phyloP scores from a whole-genome alignment of 1,140 invertebrate genomes.

The Hylaeus volcanicus region DNA sequence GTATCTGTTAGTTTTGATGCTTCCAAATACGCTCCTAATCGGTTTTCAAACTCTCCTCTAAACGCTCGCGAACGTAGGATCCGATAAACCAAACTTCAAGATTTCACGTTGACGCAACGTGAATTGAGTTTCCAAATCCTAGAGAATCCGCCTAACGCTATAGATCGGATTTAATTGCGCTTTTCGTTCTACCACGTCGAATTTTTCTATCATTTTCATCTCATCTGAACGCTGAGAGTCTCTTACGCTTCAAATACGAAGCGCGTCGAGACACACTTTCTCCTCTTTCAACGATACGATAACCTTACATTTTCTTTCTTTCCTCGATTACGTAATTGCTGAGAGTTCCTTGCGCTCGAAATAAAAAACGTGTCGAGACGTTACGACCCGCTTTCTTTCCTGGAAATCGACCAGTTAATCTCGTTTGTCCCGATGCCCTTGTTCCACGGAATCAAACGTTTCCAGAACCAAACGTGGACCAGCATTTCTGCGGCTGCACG shows the following conservation, averaged over 20 bases:
- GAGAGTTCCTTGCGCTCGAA: no score
- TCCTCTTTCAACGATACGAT: no score
- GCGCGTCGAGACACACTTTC: no score
- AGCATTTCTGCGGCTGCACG: constrained; percentile 52
- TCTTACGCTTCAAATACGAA: no score
- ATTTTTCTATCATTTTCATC: no score
- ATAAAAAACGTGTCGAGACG: no score
- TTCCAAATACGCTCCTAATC: constrained; percentile 66
- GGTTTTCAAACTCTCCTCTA: constrained; percentile 65
- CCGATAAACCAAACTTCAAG: constrained; percentile 58
- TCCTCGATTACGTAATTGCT: no score
- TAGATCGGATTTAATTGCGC: background rate
- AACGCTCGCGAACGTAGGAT: constrained; percentile 26
- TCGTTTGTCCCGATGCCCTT: background rate
- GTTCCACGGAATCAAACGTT: background rate
- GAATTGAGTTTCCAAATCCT: background rate
- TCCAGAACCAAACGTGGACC: background rate
- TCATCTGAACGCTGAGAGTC: no score
- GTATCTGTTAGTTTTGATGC: constrained; percentile 57
- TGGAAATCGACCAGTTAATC: no score
- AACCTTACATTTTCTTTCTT: no score
- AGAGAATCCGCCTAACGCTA: background rate
- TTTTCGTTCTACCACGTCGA: background rate
- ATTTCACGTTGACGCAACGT: constrained; percentile 21
- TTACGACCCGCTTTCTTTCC: no score